Evolutionary conservation across 2,113 vertebrate genomes (phyloP).

Genomic region (Centropristis striata): DNA sequence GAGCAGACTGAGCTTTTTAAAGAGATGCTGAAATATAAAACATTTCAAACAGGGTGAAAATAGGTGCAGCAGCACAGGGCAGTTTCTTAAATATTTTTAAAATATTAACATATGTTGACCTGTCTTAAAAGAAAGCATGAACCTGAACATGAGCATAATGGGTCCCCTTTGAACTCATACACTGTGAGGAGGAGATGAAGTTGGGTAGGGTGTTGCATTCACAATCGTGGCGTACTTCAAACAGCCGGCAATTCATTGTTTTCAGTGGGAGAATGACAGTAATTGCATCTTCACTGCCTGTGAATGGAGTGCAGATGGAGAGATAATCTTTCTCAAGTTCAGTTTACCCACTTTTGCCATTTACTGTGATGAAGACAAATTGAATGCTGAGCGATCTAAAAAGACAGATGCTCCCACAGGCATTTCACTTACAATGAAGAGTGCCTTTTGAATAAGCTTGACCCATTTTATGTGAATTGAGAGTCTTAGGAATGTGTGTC

Average conservation of each 20-base stretch:
- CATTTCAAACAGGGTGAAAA: too few relatives aligned
- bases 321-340: slow-evolving; percentile 47
- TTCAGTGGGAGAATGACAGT: slow-evolving; percentile 45
- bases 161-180: neutral
- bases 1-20: too few relatives aligned
- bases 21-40: too few relatives aligned
- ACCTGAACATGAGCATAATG: too few relatives aligned
- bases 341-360: slow-evolving; percentile 48
- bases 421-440: neutral
- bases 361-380: slow-evolving; percentile 50
- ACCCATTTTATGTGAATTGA: slow-evolving; percentile 2
- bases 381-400: slow-evolving; percentile 20
- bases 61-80: too few relatives aligned
- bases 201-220: slow-evolving; percentile 4
- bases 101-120: too few relatives aligned
- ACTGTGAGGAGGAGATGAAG: slow-evolving; percentile 8
- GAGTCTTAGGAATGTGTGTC: neutral
- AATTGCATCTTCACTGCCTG: slow-evolving; percentile 29
- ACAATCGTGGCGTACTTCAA: slow-evolving; percentile 1
- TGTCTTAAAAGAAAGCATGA: too few relatives aligned
- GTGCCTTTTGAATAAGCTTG: slow-evolving; percentile 4
- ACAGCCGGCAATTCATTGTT: slow-evolving; percentile 24
- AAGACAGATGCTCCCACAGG: slow-evolving; percentile 20
- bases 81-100: too few relatives aligned
- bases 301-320: slow-evolving; percentile 40